Evolutionary conservation across 92 coral and sea anemone genomes (phyloP), one percentile per base, ranked within the genome.

Genomic region (Paramuricea clavata): DNA sequence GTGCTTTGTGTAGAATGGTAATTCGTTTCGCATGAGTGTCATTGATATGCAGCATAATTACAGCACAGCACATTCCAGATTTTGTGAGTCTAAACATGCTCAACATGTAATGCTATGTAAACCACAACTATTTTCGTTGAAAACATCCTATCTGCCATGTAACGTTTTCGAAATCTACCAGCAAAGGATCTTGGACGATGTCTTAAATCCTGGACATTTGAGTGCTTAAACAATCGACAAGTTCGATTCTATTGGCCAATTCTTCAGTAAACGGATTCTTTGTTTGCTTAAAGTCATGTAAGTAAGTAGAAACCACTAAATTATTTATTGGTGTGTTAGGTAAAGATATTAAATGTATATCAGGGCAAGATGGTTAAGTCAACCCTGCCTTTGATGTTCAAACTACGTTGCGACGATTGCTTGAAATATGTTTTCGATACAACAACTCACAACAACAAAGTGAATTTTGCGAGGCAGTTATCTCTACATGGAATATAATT

Each of bases 11-110:
- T 50, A 31, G 72, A 28, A 52, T 76, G 39, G 32, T 49, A 52
- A 76, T 49, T 76, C 47, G 82, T 76, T 31, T 76, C 67, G 82
- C 82, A 28, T 76, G 41, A 76, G 17, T 52, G 67, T 50, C 69
- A 76, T 15, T 50, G 68, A 26, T 39, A 76, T 28, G 39, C 31
- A 49, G 21, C 30, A 17, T 49, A 76, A 49, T 36, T 28, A 49
- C 65, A 28, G n/a, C 67, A 54, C 28, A 5, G 39, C 72, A 31
- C 72, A 65, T 65, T 65, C 72, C 72, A 65, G 36, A 65, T 65
- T 27, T 16, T 28, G 19, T 4, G 0, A 65, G 72, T 31, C 72
- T 31, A 65, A 65, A 65, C 72, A 65, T 28, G 36, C 19, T 65
- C 39, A 65, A 30, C 72, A 30, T 65, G 82, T 12, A 76, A 76